A percentile compares a stretch with the other conserved stretches of the same genome.
Evolutionary conservation across 2,113 vertebrate species (phyloP).

Genomic region (Gymnarchus niloticus): DNA sequence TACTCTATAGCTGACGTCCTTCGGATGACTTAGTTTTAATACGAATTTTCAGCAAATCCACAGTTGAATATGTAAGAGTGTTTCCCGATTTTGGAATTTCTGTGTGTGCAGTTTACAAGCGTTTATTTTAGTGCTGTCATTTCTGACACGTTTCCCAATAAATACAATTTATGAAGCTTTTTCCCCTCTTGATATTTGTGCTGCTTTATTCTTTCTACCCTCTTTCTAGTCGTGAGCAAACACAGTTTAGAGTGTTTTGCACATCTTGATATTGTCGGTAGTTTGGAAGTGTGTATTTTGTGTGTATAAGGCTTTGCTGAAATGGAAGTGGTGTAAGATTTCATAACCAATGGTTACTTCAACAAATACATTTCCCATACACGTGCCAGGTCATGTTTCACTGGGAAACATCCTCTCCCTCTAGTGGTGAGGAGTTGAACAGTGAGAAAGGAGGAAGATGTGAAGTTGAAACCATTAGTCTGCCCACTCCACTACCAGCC

Average conservation of each 20-base stretch:
- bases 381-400: not conserved
- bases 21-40: not conserved
- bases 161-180: conserved; percentile 5
- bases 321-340: not conserved
- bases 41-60: not conserved
- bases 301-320: not conserved
- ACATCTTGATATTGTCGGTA: too few relatives aligned
- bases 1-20: not conserved
- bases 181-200: not conserved
- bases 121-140: conserved; percentile 9
- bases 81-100: not conserved
- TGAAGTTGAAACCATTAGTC: not conserved
- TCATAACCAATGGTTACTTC: not conserved
- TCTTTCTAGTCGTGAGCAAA: not conserved
- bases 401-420: not conserved
- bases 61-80: not conserved
- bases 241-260: not conserved
- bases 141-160: not conserved
- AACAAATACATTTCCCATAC: not conserved
- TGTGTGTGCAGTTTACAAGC: not conserved
- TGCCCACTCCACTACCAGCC: not conserved
- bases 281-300: not conserved
- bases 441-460: not conserved
- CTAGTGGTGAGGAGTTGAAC: not conserved
- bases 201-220: not conserved